Evolutionary conservation across 2,797 vertebrate genomes (phyloP), one percentile per base, ranked within the genome.

Genomic region (Protonibea diacanthus): DNA sequence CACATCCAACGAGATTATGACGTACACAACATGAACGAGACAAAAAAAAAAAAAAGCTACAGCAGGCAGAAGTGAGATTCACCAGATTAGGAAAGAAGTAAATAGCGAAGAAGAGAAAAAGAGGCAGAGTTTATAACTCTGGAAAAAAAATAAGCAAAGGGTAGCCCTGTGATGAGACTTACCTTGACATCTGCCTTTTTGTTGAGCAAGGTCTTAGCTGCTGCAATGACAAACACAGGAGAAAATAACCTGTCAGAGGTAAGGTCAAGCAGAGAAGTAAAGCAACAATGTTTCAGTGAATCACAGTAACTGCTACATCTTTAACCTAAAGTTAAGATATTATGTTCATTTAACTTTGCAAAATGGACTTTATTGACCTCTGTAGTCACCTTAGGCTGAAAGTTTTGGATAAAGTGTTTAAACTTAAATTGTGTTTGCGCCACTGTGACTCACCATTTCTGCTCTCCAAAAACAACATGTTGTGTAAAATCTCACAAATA

Each of bases 141-240:
- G 42, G n/a, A 51, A 57, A 33, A 57, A 33, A 59, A 47, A 2
- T 8, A 15, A 61, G 23, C 8, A 23, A 44, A 21, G 57, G 60
- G 55, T 53, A 0, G 55, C 45, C 11, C 44, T 20, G 33, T 42
- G 73, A 70, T 53, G 77, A 67, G 8, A 44, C 93, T 95, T 94
- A 96, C 95, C 95, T 96, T 96, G 42, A 96, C 95, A 64, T 96
- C 95, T 29, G 94, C 95, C 92, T 96, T 96, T 89, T 96, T 96
- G 94, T 96, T 96, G 85, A 96, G 93, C 92, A 96, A 88, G 74
- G 92, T 94, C 94, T 96, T 96, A 81, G 95, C 95, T 96, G 95
- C 95, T 96, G 93, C 81, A 94, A 91, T 83, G 74, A 90, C 80
- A 92, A 86, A 82, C 77, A 88, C n/a, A 89, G 25, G 38, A 13